Evolutionary conservation across 2,888 invertebrate species (phyloP).

Genomic region (Trissonchulus latispiculum): DNA sequence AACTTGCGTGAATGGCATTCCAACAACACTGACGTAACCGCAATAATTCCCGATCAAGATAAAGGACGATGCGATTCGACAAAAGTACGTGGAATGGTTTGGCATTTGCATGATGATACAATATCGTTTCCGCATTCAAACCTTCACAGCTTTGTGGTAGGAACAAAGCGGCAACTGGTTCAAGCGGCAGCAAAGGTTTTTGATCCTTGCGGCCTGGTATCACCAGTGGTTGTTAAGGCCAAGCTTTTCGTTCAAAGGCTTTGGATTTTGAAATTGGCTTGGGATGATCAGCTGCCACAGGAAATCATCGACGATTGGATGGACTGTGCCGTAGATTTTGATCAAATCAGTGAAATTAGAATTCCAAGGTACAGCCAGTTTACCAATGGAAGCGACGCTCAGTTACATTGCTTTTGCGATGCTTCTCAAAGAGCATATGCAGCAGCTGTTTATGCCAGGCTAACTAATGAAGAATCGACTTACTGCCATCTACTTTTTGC

Average conservation of each 20-base stretch:
- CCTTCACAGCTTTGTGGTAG: not conserved
- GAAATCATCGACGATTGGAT: conserved; percentile 7
- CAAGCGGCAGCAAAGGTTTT: conserved; percentile 11
- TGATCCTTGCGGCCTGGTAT: conserved; percentile 14
- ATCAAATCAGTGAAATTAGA: no score
- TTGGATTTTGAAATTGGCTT: not conserved
- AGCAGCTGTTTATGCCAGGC: not conserved
- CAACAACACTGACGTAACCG: not conserved
- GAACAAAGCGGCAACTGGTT: conserved; percentile 7
- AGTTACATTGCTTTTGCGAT: not conserved
- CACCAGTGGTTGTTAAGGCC: conserved; percentile 12
- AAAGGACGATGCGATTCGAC: not conserved
- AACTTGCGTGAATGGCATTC: not conserved
- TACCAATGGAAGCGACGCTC: no score
- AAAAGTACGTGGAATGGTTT: not conserved
- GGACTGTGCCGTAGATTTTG: no score
- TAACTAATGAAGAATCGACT: no score
- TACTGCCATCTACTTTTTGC: no score
- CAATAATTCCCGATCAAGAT: not conserved
- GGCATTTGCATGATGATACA: not conserved
- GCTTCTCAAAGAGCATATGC: not conserved
- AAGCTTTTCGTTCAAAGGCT: conserved; percentile 9
- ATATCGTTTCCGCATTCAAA: not conserved
- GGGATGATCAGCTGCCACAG: conserved; percentile 11
- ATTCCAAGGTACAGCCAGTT: no score